Conservation (phyloP, 1,140 invertebrate species). For the Drosophila sechellia region DNA sequence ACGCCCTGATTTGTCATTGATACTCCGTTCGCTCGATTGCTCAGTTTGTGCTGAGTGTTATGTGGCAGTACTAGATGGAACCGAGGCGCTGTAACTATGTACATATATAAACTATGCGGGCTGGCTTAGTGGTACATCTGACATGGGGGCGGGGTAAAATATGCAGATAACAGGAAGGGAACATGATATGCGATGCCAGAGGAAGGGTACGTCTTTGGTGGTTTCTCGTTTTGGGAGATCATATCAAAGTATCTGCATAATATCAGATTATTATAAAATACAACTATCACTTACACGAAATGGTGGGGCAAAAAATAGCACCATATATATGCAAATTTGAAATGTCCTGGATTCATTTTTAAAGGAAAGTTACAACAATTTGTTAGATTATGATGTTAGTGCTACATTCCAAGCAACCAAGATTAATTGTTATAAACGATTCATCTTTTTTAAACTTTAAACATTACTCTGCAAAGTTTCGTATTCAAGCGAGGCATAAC, state of each 20-base stretch:
- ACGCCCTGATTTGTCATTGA: constrained; percentile 79
- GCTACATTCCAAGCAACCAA: too few species aligned
- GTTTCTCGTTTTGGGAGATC: background rate
- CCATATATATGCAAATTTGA: too few species aligned
- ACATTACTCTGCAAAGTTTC: background rate
- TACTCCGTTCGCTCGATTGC: constrained; percentile 43
- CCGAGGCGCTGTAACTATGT: constrained; percentile 2
- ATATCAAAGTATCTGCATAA: too few species aligned
- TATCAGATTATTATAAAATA: too few species aligned
- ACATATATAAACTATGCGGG: constrained; percentile 22
- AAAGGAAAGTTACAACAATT: too few species aligned
- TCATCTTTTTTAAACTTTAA: background rate
- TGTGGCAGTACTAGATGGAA: constrained; percentile 1
- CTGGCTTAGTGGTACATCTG: constrained; percentile 11
- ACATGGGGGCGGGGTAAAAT: background rate
- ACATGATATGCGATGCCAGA: constrained; percentile 9
- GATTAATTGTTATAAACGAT: too few species aligned
- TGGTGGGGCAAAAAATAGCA: too few species aligned
- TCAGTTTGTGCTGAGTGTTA: constrained; percentile 38
- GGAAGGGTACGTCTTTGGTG: background rate
- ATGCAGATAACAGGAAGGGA: constrained; percentile 16
- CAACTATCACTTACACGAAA: too few species aligned
- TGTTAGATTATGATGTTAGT: too few species aligned
- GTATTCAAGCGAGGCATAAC: background rate
- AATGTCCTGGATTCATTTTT: too few species aligned